phyloP scores from a whole-genome alignment of 1,140 invertebrate genomes.

The Asobara japonica region DNA sequence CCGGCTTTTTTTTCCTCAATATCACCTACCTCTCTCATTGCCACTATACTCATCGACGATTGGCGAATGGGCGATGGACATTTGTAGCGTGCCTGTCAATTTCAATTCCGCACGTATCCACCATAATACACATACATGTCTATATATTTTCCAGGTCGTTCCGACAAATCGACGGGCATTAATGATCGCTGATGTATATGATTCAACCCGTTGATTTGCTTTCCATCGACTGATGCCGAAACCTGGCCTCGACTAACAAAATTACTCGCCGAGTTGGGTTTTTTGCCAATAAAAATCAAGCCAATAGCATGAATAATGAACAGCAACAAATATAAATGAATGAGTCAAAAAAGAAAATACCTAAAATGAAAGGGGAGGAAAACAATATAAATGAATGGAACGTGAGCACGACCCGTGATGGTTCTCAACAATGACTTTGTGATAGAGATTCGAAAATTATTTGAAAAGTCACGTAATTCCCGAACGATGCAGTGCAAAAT shows the following conservation, averaged over 20 bases:
- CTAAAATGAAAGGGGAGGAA: neutral
- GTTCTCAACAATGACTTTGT: too few relatives aligned
- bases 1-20: neutral
- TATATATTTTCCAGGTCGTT: constrained; percentile 12
- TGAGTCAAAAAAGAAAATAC: neutral
- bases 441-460: too few relatives aligned
- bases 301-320: constrained; percentile 12
- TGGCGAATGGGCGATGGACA: constrained; percentile 22
- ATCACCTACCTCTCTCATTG: neutral
- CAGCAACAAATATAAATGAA: constrained; percentile 8
- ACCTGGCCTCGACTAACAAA: constrained; percentile 3
- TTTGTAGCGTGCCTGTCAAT: constrained; percentile 20
- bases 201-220: constrained; percentile 23
- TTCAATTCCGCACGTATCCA: constrained; percentile 19
- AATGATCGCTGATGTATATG: constrained; percentile 23
- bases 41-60: neutral
- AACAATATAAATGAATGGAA: constrained; percentile 20
- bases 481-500: too few relatives aligned
- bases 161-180: constrained; percentile 24
- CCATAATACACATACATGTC: neutral
- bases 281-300: constrained; percentile 1
- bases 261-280: neutral
- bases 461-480: too few relatives aligned
- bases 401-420: neutral
- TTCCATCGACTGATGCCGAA: neutral